These are phyloP conservation scores for Zelleria hepariella DNA, from an alignment of 2,888 invertebrate species.

Conservation along the genomic window DNA sequence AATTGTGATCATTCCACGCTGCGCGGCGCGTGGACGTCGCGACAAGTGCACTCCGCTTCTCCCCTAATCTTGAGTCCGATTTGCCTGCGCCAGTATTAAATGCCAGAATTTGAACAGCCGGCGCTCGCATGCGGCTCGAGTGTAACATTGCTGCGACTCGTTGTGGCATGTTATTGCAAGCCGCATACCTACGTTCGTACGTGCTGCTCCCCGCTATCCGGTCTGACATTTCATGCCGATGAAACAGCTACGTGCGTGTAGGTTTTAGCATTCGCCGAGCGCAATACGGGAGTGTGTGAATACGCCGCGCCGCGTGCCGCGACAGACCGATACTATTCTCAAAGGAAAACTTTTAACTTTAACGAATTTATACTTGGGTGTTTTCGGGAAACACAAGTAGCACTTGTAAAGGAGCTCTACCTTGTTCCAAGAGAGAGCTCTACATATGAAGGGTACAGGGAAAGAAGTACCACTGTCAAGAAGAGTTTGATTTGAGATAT, in stretches of 20 bases:
- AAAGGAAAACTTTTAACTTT: neutral
- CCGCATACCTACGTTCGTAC: conserved; percentile 45
- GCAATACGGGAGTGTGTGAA: neutral
- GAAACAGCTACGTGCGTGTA: conserved; percentile 46
- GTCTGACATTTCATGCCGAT: conserved; percentile 67
- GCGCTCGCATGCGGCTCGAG: conserved; percentile 54
- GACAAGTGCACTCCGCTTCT: conserved; percentile 28
- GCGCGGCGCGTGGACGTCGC: conserved; percentile 18
- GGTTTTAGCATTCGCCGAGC: conserved; percentile 4
- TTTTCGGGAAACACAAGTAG: no score
- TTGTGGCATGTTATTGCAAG: conserved; percentile 71
- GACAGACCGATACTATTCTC: neutral
- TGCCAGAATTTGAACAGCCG: conserved; percentile 62
- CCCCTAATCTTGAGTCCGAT: conserved; percentile 7
- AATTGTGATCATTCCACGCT: no score
- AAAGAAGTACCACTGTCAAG: no score
- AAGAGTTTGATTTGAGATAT: no score
- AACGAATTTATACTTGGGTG: no score
- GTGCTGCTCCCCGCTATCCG: conserved; percentile 45
- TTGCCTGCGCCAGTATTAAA: conserved; percentile 30
- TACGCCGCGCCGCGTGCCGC: neutral
- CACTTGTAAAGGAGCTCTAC: no score
- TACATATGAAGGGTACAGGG: no score
- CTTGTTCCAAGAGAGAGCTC: no score
- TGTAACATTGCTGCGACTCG: conserved; percentile 65